Percentiles rank a stretch among this genome's conserved stretches.
Conservation (phyloP, 2,797 vertebrate genomes). For the Gorsachius magnificus region DNA sequence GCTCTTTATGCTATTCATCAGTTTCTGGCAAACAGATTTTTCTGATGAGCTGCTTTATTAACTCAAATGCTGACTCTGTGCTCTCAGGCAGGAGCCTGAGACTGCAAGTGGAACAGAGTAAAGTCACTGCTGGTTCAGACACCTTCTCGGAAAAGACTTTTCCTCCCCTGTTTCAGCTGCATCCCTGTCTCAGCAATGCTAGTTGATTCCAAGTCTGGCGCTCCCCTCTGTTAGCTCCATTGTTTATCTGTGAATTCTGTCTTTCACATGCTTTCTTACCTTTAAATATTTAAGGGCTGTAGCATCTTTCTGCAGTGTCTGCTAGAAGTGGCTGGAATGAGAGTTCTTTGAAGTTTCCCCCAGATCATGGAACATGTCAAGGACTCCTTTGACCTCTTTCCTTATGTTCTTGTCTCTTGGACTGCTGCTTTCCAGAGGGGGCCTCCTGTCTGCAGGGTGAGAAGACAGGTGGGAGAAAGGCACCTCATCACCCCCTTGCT, state of each 20-base stretch:
- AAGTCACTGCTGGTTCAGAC: not conserved
- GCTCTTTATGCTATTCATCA: not conserved
- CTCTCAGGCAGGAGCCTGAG: not conserved
- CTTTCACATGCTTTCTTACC: not conserved
- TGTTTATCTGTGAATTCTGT: not conserved
- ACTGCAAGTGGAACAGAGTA: not conserved
- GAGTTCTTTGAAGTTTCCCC: not conserved
- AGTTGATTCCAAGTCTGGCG: not conserved
- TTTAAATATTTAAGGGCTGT: not conserved
- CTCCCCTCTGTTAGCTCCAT: not conserved
- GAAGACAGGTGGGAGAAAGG: not conserved
- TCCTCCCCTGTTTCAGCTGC: not conserved
- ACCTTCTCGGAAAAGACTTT: not conserved
- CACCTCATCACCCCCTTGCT: not conserved
- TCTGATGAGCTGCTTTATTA: not conserved
- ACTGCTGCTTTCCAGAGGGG: not conserved
- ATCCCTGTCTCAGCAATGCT: not conserved
- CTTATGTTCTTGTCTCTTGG: not conserved
- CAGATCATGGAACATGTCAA: not conserved
- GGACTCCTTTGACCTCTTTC: not conserved
- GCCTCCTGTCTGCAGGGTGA: not conserved
- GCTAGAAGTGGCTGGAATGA: not conserved
- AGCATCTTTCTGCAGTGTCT: not conserved
- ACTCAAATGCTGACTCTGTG: accelerated
- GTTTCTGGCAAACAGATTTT: not conserved